Conservation (phyloP, 2,888 invertebrate species). For the Drosophila subquinaria region DNA sequence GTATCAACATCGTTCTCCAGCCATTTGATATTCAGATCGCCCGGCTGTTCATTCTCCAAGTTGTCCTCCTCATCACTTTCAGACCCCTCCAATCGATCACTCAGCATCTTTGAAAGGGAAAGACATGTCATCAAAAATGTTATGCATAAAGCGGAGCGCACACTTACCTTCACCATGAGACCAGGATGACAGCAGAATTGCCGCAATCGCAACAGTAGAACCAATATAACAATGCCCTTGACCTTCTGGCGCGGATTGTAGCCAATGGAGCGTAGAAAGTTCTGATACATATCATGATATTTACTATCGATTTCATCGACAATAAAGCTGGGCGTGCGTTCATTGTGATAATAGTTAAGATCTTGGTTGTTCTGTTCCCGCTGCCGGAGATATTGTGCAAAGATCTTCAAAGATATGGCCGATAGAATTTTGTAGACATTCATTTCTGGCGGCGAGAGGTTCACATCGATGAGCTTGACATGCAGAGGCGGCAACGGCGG, state of each 20-base stretch:
- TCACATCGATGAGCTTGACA: constrained; percentile 12
- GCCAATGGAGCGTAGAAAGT: constrained; percentile 16
- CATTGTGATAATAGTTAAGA: constrained; percentile 14
- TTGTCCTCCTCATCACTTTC: constrained; percentile 10
- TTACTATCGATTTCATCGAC: constrained; percentile 11
- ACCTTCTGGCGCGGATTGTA: constrained; percentile 14
- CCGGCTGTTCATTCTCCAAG: neutral
- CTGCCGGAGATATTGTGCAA: constrained; percentile 91
- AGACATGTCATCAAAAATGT: neutral
- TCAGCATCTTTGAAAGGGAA: constrained; percentile 9
- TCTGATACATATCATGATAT: constrained; percentile 17
- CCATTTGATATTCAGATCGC: constrained; percentile 1
- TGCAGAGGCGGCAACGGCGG: constrained; percentile 15
- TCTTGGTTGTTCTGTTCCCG: constrained; percentile 24
- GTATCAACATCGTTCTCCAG: neutral
- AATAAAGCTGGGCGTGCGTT: constrained; percentile 12
- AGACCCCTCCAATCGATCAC: neutral
- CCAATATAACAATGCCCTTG: constrained; percentile 24
- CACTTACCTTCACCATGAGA: constrained; percentile 87
- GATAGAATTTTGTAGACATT: constrained; percentile 86
- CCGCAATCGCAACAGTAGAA: constrained; percentile 92
- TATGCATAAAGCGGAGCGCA: neutral
- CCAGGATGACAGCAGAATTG: constrained; percentile 96
- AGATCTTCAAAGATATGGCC: constrained; percentile 90
- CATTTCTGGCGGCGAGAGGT: constrained; percentile 9